phyloP scores from a whole-genome alignment of 2,113 vertebrate genomes.

The Syngnathus typhle region DNA sequence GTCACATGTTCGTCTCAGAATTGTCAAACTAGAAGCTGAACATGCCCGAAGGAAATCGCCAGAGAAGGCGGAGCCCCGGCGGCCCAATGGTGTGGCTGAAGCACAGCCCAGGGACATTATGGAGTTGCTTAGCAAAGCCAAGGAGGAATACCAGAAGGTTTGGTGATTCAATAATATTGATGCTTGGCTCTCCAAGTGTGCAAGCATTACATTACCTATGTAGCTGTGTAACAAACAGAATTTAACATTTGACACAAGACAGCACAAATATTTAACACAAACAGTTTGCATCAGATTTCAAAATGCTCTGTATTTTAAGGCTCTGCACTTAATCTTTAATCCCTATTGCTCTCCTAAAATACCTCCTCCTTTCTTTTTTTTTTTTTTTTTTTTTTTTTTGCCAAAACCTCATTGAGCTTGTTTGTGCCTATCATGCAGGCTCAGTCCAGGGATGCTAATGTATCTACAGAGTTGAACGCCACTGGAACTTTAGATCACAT shows the following conservation, averaged over 20 bases:
- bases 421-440: conserved; percentile 36
- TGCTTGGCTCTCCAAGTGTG: not conserved
- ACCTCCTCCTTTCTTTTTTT: not conserved
- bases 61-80: conserved; percentile 71
- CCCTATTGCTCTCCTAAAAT: no score
- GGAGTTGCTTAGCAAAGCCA: conserved; percentile 95
- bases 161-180: conserved; percentile 22
- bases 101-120: conserved; percentile 84
- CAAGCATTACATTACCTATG: not conserved
- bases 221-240: not conserved
- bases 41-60: conserved; percentile 75
- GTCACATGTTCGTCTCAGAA: conserved; percentile 62
- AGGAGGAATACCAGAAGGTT: conserved; percentile 93
- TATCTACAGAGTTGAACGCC: conserved; percentile 26
- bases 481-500: conserved; percentile 30
- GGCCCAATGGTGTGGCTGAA: conserved; percentile 77
- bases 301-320: not conserved
- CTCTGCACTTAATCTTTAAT: not conserved
- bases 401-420: not conserved
- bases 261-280: not conserved
- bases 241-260: no score
- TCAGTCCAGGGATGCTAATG: conserved; percentile 52
- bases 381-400: not conserved
- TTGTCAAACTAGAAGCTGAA: conserved; percentile 85
- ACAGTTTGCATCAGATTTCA: not conserved